Evolutionary conservation across 2,797 vertebrate genomes (phyloP), one percentile per base, ranked within the genome.

Genomic region (Gorsachius magnificus): DNA sequence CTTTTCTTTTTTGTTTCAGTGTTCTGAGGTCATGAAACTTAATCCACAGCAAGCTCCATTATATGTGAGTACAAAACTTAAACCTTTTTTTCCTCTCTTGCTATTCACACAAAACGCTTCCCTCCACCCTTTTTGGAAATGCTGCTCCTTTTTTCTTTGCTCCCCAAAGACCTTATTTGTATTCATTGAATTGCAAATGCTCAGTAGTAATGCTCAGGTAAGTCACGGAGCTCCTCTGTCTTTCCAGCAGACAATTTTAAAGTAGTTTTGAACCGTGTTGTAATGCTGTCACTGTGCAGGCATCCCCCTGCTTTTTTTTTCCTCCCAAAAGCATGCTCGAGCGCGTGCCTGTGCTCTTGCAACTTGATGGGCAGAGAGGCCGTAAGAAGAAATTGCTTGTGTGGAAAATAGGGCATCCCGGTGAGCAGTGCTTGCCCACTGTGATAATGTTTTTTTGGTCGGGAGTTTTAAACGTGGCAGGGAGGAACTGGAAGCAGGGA

Each of bases 21-120:
- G 97, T 98, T 98, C 98, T 98, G 96, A 98, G 98, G 99, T 99
- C 99, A 99, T 99, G 99, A 99, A 99, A 99, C 99, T 99, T 98
- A 99, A 98, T 98, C 99, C 99, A 98, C 98, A 99, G 85, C 99
- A 99, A 99, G 99, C 99, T 98, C 99, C 99, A 2, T 97, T 99
- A 96, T 99, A 99, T 98, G 99, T 99, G 97, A 99, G 99, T 99
- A 98, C 75, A 96, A 93, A 61, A 36, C 35, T 68, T 53, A 75
- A 87, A 36, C 14, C 3, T 0, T 43, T 77, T 16, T 36, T 31
- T 9, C 16, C 43, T 90, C 10, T 81, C 11, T 13, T 81, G 2
- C 69, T 79, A 0, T 71, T 92, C 4, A 28, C 36, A 33, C 25
- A 57, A 80, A 85, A 46, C n/a, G 4, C 7, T 92, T 74, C 16